Base-by-base conservation (phyloP, 2,888 invertebrate genomes). In the Mellilla xanthometata region DNA sequence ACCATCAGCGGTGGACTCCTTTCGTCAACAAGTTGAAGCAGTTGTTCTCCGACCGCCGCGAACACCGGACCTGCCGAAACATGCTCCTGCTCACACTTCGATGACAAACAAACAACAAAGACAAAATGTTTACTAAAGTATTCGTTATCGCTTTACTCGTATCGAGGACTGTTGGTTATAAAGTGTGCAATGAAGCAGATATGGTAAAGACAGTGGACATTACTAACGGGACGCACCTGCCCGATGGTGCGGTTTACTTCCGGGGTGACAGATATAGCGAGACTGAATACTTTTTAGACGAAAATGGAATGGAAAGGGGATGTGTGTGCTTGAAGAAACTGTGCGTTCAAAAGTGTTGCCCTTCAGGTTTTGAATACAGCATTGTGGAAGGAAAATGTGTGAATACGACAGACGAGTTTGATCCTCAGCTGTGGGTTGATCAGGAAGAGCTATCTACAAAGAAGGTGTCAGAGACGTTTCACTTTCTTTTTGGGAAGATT, bases 291-390 rank as follows among this genome's bases (percentile, higher is more conserved):
- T 70, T 58, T 30, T 36, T 58, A 1, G 70, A 75, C 3, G 48
- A 43, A 0, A 69, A 58, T 0, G 52, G 63, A 1, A 31, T 35
- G 2, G 48, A 68, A 28, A 56, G 68, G 45, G 76, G 72, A 0
- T 82, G 80, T 55, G 33, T 73, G 1, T 78, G 76, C 39, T 49
- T 46, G 6, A 75, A 76, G 24, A 55, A 68, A 27, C 47, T 26
- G 0, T 84, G 79, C 47, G 32, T 74, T 0, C 47, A 64, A 3
- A 86, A 84, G 48, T 86, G 86, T 28, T 86, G 86, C 38, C 75
- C 72, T 0, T 43, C 59, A 0, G 82, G 81, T 0, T 50, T 53
- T n/a, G 75, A 58, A 0, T 74, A 72, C 30, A 12, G 68, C 6
- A n/a, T 3, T 0, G 7, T 3, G 0, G 29, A 15, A 1, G 71